Evolutionary conservation across 1,140 invertebrate species (phyloP).

Genomic region (Gryon sp.): DNA sequence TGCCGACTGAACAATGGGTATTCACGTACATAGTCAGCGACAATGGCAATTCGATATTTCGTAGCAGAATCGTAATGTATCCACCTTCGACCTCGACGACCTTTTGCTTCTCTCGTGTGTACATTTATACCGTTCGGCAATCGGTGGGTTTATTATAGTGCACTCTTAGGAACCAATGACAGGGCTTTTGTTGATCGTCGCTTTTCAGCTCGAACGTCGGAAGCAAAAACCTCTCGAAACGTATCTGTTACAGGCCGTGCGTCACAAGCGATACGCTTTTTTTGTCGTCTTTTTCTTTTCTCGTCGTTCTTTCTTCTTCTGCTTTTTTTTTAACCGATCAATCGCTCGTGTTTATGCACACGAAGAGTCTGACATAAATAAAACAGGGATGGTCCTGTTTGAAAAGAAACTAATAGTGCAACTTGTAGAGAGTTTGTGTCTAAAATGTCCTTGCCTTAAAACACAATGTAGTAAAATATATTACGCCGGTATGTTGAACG

Average conservation of each 20-base stretch:
- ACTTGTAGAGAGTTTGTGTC: too few relatives aligned
- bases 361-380: too few relatives aligned
- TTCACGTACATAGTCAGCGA: slow-evolving; percentile 62
- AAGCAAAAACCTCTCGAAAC: slow-evolving; percentile 49
- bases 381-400: too few relatives aligned
- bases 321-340: too few relatives aligned
- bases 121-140: slow-evolving; percentile 49
- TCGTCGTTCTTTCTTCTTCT: too few relatives aligned
- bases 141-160: slow-evolving; percentile 58
- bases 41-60: slow-evolving; percentile 73
- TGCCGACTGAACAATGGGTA: slow-evolving; percentile 57
- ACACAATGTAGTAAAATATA: too few relatives aligned
- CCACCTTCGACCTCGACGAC: slow-evolving; percentile 65
- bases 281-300: too few relatives aligned
- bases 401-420: too few relatives aligned
- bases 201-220: slow-evolving; percentile 65
- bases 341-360: neutral
- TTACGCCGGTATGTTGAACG: too few relatives aligned
- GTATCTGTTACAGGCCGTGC: slow-evolving; percentile 62
- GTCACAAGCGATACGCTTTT: slow-evolving; percentile 26
- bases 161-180: slow-evolving; percentile 60
- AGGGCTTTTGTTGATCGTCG: slow-evolving; percentile 64
- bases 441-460: too few relatives aligned
- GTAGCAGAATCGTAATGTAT: slow-evolving; percentile 67
- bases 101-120: slow-evolving; percentile 55